Evolutionary conservation across 2,888 invertebrate genomes (phyloP).

Genomic region (Chelonus formosanus): DNA sequence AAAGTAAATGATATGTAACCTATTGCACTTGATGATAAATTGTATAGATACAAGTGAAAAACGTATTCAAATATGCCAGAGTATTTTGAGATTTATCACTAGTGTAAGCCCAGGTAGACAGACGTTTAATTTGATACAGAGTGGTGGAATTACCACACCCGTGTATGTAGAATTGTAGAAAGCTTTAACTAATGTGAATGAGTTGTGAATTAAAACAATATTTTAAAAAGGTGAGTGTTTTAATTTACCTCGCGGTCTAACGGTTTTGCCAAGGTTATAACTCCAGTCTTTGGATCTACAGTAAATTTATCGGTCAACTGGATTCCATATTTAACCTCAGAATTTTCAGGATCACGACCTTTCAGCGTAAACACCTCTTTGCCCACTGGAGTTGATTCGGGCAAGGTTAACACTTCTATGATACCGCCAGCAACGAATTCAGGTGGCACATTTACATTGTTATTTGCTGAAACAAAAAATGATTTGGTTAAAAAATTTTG

Average conservation of each 20-base stretch:
- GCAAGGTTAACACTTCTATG: slow-evolving; percentile 68
- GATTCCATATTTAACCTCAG: slow-evolving; percentile 75
- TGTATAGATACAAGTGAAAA: too few species aligned
- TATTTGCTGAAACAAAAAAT: slow-evolving; percentile 53
- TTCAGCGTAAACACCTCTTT: slow-evolving; percentile 79
- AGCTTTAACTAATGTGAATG: too few species aligned
- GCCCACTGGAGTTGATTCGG: slow-evolving; percentile 83
- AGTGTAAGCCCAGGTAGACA: too few species aligned
- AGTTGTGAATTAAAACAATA: too few species aligned
- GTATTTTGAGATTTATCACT: too few species aligned
- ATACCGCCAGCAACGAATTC: slow-evolving; percentile 58
- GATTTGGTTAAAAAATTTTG: not conserved
- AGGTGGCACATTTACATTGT: slow-evolving; percentile 63
- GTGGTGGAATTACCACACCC: too few species aligned
- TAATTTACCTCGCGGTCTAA: slow-evolving; percentile 81
- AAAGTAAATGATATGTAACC: too few species aligned
- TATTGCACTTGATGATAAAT: too few species aligned
- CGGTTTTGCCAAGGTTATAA: slow-evolving; percentile 80
- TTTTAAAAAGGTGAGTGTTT: not conserved
- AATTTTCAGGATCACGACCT: slow-evolving; percentile 84
- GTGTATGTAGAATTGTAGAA: too few species aligned
- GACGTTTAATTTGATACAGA: too few species aligned
- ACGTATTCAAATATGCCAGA: too few species aligned
- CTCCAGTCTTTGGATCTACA: slow-evolving; percentile 80
- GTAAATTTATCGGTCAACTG: slow-evolving; percentile 83